phyloP scores from a whole-genome alignment of 2,797 vertebrate genomes.

The Danio kyathit region DNA sequence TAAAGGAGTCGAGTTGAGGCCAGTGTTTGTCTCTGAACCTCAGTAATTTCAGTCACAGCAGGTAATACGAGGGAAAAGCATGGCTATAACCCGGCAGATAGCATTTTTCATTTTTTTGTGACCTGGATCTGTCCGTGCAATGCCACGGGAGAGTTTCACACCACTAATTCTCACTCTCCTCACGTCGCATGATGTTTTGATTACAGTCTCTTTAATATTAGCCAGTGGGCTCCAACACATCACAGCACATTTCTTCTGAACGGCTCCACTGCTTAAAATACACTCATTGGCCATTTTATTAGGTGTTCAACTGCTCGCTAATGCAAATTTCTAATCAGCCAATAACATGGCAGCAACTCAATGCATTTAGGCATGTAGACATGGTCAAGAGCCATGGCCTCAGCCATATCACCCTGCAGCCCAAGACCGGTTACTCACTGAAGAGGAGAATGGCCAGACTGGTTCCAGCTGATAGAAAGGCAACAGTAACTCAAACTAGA shows the following conservation, averaged over 20 bases:
- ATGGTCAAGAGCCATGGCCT: not conserved
- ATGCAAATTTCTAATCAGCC: too few relatives aligned
- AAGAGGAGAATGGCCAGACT: too few relatives aligned
- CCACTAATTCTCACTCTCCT: conserved; percentile 9
- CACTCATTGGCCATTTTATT: too few relatives aligned
- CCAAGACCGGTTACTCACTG: too few relatives aligned
- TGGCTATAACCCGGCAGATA: not conserved
- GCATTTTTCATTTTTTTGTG: conserved; percentile 24
- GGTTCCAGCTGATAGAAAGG: too few relatives aligned
- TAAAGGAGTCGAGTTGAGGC: not conserved
- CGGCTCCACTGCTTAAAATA: not conserved
- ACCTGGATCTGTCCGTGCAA: conserved; percentile 36
- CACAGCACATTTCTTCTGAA: not conserved
- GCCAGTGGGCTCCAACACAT: not conserved
- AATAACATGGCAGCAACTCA: too few relatives aligned
- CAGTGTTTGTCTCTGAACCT: not conserved
- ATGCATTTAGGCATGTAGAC: too few relatives aligned
- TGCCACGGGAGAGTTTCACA: conserved; percentile 3
- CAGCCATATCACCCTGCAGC: too few relatives aligned
- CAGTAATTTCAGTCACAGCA: not conserved
- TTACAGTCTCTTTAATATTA: conserved; percentile 18
- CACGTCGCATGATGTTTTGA: not conserved
- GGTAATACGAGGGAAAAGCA: not conserved
- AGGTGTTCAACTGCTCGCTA: too few relatives aligned
- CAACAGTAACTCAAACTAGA: too few relatives aligned